A percentile compares a stretch with the other conserved stretches of the same genome.
phyloP scores from a whole-genome alignment of 2,888 invertebrate genomes.

The Danaus chrysippus region DNA sequence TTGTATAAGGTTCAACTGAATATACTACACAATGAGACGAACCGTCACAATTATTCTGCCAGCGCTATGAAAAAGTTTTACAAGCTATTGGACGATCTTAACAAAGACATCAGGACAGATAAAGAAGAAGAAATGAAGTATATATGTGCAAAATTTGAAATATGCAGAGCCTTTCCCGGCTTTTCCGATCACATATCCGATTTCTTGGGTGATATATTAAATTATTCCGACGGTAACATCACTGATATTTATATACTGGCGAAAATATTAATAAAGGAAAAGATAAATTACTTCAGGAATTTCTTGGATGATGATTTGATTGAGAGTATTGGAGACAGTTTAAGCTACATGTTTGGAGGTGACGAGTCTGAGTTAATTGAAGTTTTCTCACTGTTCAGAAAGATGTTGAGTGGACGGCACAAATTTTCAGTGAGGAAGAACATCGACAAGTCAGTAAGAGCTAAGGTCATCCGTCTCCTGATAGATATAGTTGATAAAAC shows the following conservation, averaged over 20 bases:
- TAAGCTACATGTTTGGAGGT: conserved; percentile 14
- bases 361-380: conserved; percentile 32
- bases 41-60: background rate
- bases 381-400: conserved; percentile 28
- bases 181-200: conserved; percentile 43
- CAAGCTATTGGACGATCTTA: conserved; percentile 15
- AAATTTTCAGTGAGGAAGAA: conserved; percentile 31
- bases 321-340: conserved; percentile 27
- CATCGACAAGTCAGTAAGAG: conserved; percentile 36
- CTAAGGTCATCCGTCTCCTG: conserved; percentile 37
- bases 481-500: conserved; percentile 48
- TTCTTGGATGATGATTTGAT: conserved; percentile 36
- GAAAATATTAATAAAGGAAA: conserved; percentile 21
- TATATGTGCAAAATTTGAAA: conserved; percentile 35
- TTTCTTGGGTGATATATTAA: conserved; percentile 39
- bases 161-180: conserved; percentile 45
- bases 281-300: conserved; percentile 33
- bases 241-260: conserved; percentile 24
- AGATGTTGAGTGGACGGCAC: conserved; percentile 37
- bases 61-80: background rate
- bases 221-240: conserved; percentile 37
- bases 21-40: background rate
- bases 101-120: conserved; percentile 27
- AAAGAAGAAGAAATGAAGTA: conserved; percentile 39
- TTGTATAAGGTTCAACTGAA: conserved; percentile 18